Evolutionary conservation across 2,113 vertebrate genomes (phyloP), one percentile per base, ranked within the genome.

Genomic region (Varanus komodoensis): DNA sequence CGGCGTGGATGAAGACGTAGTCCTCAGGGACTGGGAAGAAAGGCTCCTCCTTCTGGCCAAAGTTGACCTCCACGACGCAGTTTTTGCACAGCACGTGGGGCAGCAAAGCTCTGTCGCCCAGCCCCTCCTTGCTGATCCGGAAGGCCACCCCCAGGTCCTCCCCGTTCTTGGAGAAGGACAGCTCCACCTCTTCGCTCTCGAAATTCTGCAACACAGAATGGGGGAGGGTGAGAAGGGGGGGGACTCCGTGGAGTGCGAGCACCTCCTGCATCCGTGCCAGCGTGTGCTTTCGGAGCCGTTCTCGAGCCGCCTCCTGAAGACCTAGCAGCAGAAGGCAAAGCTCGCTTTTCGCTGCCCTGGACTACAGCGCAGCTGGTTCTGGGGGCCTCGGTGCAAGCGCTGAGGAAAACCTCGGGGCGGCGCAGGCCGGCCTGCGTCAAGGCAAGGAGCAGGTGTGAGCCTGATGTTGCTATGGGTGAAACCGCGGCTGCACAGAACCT

Each of bases 131-230:
- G 11, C 74, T 89, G 25, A 98, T 92, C 6, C 83, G 95, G 95
- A 98, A 99, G 4, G 98, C 98, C n/a, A 95, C 92, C 0, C 98
- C 98, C 38, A 98, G 91, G n/a, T 97, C 96, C 77, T 93, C 93
- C 3, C 98, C 98, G 2, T 99, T 99, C 93, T 98, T 98, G 67
- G 97, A 96, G 95, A 98, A 99, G 8, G 97, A 98, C 44, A 99
- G 95, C 68, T 98, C 97, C 80, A 97, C 96, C 21, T 97, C 95
- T 14, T 97, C 96, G 0, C 96, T 89, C 3, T 96, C 96, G 80
- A 98, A 97, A 89, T 96, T 95, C 98, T 98, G 83, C 11, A 75
- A 91, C 15, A 80, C 94, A 96, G 48, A 95, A 91, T 4, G 29
- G 1, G 48, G 17, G 27, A 23, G 27, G 1, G 17, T 75, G 25